A percentile compares a stretch with the other conserved stretches of the same genome.
Evolutionary conservation across 2,113 vertebrate species (phyloP).

Genomic region (Dinomys branickii): DNA sequence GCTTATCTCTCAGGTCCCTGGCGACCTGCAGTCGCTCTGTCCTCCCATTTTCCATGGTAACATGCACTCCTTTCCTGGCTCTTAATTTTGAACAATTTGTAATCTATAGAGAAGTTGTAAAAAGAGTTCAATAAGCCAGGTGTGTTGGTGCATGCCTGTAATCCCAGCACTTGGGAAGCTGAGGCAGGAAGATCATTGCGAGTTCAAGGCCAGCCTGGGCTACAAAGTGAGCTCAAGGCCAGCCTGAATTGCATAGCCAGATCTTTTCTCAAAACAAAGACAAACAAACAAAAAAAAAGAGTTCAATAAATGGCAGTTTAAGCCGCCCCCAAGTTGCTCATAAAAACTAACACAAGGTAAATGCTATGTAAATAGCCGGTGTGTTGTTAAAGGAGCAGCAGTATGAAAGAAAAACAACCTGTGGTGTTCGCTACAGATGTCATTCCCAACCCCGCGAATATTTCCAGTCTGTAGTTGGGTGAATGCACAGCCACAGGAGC

Average conservation of each 20-base stretch:
- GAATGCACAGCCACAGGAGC: background rate
- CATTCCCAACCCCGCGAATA: background rate
- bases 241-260: too few relatives aligned
- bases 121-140: background rate
- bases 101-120: conserved; percentile 18
- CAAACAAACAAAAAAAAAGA: too few relatives aligned
- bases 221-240: too few relatives aligned
- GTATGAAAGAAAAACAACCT: background rate
- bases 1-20: background rate
- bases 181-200: too few relatives aligned
- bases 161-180: too few relatives aligned
- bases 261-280: too few relatives aligned
- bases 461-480: background rate
- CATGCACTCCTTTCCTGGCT: background rate
- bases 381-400: background rate
- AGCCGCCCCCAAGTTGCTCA: background rate
- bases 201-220: too few relatives aligned
- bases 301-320: too few relatives aligned
- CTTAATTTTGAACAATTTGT: background rate
- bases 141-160: too few relatives aligned
- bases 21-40: background rate
- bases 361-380: background rate
- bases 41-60: background rate
- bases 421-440: background rate
- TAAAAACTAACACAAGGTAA: background rate